Evolutionary conservation across 2,797 vertebrate species (phyloP).

Genomic region (Notoglanidium macrostoma): DNA sequence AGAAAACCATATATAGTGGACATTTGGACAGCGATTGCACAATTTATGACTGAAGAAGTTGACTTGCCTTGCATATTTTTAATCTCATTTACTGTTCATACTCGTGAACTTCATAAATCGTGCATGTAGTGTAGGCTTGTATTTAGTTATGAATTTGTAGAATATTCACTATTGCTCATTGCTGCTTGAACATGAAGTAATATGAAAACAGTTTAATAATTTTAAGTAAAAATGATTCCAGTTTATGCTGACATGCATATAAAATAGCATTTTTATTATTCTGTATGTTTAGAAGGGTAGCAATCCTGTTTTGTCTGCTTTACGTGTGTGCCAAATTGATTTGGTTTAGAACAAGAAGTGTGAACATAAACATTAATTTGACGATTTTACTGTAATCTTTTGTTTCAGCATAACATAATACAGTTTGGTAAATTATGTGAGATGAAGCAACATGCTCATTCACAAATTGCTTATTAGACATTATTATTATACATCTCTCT

Average conservation of each 20-base stretch:
- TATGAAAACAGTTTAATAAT: background rate
- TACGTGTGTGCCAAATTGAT: background rate
- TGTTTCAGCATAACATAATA: background rate
- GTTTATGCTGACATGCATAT: background rate
- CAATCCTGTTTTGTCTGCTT: background rate
- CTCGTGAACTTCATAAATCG: background rate
- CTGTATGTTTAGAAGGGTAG: background rate
- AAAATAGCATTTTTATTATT: background rate
- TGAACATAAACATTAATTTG: background rate
- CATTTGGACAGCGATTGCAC: background rate
- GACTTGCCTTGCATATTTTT: background rate
- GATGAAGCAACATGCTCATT: background rate
- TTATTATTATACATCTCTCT: background rate
- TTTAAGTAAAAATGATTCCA: background rate
- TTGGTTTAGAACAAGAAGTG: background rate
- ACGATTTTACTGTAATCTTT: background rate
- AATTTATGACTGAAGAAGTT: background rate
- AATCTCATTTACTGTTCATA: background rate
- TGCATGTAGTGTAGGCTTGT: background rate
- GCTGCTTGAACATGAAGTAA: background rate
- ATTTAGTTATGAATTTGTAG: background rate
- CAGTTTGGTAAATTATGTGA: background rate
- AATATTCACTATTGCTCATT: background rate
- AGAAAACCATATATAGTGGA: background rate
- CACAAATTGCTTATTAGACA: background rate